phyloP scores from a whole-genome alignment of 2,797 vertebrate genomes.

The Neosilurus mollespiculum region DNA sequence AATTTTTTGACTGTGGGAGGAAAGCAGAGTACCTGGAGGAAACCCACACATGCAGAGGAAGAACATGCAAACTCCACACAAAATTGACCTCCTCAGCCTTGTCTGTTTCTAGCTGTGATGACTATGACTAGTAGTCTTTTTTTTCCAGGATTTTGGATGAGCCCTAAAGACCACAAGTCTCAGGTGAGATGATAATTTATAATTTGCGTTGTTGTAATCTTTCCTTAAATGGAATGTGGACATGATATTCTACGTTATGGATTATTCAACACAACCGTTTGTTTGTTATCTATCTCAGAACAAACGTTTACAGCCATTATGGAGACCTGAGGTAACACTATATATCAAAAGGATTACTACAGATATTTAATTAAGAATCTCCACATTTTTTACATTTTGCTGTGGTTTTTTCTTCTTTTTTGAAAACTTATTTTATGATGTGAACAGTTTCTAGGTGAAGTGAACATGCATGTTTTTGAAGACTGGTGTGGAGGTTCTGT shows the following conservation, averaged over 20 bases:
- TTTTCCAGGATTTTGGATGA: not conserved
- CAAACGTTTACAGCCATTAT: not conserved
- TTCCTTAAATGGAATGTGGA: not conserved
- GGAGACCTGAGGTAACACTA: not conserved
- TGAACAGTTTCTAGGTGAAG: slow-evolving; percentile 24
- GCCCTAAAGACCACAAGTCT: not conserved
- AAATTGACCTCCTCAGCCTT: too few relatives aligned
- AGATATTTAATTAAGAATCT: not conserved
- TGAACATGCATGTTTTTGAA: slow-evolving; percentile 35
- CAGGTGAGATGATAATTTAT: not conserved
- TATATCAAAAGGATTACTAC: not conserved
- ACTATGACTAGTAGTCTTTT: not conserved
- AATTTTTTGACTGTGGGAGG: too few relatives aligned
- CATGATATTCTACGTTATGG: not conserved
- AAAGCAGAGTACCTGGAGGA: too few relatives aligned
- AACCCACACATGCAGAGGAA: too few relatives aligned
- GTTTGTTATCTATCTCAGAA: not conserved
- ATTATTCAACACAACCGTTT: not conserved
- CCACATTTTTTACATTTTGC: not conserved
- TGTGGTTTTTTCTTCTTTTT: not conserved
- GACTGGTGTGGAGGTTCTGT: slow-evolving; percentile 36
- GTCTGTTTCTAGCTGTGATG: not conserved
- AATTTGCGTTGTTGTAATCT: not conserved
- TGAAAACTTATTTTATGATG: not conserved
- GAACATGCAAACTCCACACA: too few relatives aligned